A percentile compares a stretch with the other conserved stretches of the same genome.
Conservation (phyloP, 2,888 invertebrate species). For the Drosophila quinaria region DNA sequence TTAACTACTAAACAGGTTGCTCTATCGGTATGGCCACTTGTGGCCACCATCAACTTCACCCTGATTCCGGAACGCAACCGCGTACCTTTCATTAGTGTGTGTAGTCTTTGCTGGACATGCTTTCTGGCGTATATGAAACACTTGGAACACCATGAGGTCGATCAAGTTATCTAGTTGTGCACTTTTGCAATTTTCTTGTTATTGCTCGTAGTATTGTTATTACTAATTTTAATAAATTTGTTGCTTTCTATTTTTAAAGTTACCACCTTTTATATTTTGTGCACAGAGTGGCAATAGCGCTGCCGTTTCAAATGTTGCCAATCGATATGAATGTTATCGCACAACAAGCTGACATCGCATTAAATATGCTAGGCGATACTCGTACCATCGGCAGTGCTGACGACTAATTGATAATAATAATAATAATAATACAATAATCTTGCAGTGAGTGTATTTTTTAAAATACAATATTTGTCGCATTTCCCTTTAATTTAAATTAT, state of each 20-base stretch:
- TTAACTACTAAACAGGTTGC: constrained; percentile 87
- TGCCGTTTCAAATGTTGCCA: neutral
- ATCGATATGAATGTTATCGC: neutral
- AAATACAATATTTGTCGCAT: neutral
- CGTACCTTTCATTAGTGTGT: constrained; percentile 90
- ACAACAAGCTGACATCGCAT: neutral
- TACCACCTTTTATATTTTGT: neutral
- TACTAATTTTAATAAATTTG: constrained; percentile 40
- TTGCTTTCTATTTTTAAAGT: neutral
- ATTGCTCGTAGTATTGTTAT: constrained; percentile 24
- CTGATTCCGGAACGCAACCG: constrained; percentile 90
- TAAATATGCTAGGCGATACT: neutral
- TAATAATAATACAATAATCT: neutral
- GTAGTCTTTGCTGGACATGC: constrained; percentile 91
- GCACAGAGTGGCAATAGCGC: neutral
- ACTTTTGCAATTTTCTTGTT: constrained; percentile 14
- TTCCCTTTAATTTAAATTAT: neutral
- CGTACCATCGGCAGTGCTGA: neutral
- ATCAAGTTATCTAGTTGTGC: constrained; percentile 53
- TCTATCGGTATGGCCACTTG: constrained; percentile 89
- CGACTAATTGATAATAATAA: neutral
- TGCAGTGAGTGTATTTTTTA: neutral
- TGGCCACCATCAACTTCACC: constrained; percentile 91
- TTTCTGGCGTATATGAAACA: constrained; percentile 93
- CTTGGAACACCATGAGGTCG: constrained; percentile 86